Evolutionary conservation across 2,113 vertebrate genomes (phyloP).

Genomic region (Fulmarus glacialis): DNA sequence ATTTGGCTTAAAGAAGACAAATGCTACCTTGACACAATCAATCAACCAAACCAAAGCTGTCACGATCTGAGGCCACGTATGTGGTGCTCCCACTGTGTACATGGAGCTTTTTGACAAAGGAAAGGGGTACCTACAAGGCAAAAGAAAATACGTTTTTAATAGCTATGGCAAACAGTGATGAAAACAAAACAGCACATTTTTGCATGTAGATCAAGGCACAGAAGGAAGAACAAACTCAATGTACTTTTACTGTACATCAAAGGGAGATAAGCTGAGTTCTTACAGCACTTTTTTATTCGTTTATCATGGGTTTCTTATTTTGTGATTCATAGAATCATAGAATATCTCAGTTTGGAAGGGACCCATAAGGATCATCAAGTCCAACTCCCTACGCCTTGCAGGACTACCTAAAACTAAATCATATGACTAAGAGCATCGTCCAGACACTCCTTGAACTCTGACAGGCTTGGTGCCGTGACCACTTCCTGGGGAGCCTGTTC

Average conservation of each 20-base stretch:
- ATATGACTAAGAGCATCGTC: neutral
- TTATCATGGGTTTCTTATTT: neutral
- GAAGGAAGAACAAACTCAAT: neutral
- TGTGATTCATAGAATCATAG: neutral
- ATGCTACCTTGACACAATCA: conserved; percentile 88
- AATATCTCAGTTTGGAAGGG: neutral
- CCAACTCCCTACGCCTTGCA: neutral
- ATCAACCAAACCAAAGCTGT: conserved; percentile 92
- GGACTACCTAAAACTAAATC: neutral
- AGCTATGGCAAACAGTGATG: neutral
- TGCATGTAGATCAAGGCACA: neutral
- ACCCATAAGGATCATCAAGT: neutral
- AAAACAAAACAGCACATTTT: neutral
- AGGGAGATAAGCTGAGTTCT: neutral
- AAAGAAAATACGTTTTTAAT: neutral
- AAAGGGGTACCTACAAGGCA: conserved; percentile 88
- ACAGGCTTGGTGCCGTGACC: neutral
- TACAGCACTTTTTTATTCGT: neutral
- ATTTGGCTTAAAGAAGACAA: neutral
- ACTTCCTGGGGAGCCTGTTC: neutral
- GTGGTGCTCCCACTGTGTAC: conserved; percentile 96
- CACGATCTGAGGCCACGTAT: conserved; percentile 95
- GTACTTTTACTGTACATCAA: neutral
- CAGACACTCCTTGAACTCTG: neutral
- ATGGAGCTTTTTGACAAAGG: conserved; percentile 92